phyloP scores from a whole-genome alignment of 2,113 vertebrate genomes.

The Carettochelys insculpta region DNA sequence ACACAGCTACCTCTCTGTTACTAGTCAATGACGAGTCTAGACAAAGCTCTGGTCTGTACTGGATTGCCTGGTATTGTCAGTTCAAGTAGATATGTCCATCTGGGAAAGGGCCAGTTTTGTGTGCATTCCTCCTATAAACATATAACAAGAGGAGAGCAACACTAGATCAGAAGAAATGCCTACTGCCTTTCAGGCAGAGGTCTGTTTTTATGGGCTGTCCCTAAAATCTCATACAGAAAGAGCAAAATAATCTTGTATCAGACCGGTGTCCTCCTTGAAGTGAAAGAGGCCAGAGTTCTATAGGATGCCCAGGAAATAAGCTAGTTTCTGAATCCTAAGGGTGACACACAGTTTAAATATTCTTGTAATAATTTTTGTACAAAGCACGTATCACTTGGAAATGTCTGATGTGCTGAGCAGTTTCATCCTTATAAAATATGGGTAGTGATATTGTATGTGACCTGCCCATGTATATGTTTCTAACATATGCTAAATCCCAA shows the following conservation, averaged over 20 bases:
- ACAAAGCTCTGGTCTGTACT: neutral
- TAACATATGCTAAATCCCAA: neutral
- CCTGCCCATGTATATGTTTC: neutral
- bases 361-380: neutral
- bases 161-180: neutral
- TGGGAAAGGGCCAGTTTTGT: neutral
- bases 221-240: neutral
- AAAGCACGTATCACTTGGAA: neutral
- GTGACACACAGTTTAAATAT: neutral
- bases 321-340: neutral
- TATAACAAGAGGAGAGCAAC: neutral
- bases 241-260: neutral
- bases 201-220: conserved; percentile 16
- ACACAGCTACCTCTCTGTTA: no score
- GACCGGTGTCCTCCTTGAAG: neutral
- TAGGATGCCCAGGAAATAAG: neutral
- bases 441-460: neutral
- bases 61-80: neutral
- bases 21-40: neutral
- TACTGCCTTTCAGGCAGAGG: conserved; percentile 24
- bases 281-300: neutral
- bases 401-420: neutral
- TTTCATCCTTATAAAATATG: neutral
- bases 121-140: neutral
- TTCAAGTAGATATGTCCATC: neutral